Percentiles rank a stretch among this genome's conserved stretches.
Conservation (phyloP, 2,888 invertebrate species). For the Pammene fasciana region DNA sequence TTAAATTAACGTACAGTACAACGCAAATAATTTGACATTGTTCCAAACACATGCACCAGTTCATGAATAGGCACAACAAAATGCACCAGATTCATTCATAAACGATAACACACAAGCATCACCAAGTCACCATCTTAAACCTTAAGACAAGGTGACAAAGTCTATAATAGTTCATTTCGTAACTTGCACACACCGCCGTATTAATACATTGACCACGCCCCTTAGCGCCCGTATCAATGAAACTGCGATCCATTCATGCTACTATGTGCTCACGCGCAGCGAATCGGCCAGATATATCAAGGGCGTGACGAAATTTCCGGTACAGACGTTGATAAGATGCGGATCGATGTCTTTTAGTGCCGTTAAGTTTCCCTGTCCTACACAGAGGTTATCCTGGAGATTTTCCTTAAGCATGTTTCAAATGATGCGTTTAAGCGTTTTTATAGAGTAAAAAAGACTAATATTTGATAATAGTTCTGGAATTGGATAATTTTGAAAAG, state of each 20-base stretch:
- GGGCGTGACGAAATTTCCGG: conserved; percentile 52
- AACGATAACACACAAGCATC: not conserved
- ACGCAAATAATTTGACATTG: not conserved
- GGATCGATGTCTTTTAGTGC: conserved; percentile 3
- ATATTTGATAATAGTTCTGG: no score
- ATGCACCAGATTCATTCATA: conserved; percentile 9
- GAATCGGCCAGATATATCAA: conserved; percentile 47
- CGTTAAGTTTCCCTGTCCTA: no score
- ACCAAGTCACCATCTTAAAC: not conserved
- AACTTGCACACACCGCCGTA: conserved; percentile 40
- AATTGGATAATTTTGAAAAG: no score
- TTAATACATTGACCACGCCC: conserved; percentile 62
- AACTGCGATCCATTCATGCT: conserved; percentile 69
- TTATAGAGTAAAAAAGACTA: no score
- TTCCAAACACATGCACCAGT: not conserved
- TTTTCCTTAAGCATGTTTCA: no score
- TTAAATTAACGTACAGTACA: not conserved
- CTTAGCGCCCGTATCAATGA: conserved; percentile 60
- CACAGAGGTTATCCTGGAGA: no score
- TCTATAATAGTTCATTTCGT: no score
- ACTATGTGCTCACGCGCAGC: conserved; percentile 56
- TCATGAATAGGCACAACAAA: not conserved
- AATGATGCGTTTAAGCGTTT: no score
- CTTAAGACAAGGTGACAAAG: not conserved
- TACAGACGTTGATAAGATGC: conserved; percentile 25